These are phyloP conservation scores for Argyrosomus japonicus DNA, from an alignment of 2,113 vertebrate species.

Conservation along the genomic window DNA sequence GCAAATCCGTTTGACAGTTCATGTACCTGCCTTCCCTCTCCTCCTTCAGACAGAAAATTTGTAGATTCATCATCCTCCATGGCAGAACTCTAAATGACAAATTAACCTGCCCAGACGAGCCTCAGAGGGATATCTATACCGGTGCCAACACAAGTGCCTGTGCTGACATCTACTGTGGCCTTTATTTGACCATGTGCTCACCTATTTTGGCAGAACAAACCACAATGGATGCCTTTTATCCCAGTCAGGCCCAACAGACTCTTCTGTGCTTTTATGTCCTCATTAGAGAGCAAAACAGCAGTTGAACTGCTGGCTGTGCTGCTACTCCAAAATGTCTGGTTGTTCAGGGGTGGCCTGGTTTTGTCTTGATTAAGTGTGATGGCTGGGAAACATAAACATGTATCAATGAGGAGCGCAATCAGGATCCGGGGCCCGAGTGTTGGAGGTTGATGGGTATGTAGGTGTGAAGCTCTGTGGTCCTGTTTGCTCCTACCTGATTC, in stretches of 20 bases:
- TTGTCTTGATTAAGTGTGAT: constrained; percentile 74
- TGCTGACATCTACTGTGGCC: constrained; percentile 17
- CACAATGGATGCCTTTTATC: constrained; percentile 50
- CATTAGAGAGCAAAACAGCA: constrained; percentile 73
- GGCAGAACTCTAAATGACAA: neutral
- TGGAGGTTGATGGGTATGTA: neutral
- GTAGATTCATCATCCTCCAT: neutral
- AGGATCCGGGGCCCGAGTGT: constrained; percentile 27
- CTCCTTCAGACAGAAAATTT: neutral
- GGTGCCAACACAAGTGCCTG: neutral
- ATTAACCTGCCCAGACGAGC: neutral
- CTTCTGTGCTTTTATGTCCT: constrained; percentile 71
- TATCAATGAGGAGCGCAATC: constrained; percentile 60
- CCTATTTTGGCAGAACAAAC: constrained; percentile 37
- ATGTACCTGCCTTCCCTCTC: neutral
- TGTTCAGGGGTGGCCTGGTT: constrained; percentile 71
- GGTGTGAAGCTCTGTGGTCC: constrained; percentile 20
- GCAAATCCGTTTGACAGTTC: neutral
- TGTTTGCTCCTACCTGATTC: constrained; percentile 46
- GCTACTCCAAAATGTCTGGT: constrained; percentile 63
- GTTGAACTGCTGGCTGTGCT: constrained; percentile 54
- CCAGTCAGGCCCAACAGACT: constrained; percentile 46
- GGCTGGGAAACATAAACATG: constrained; percentile 63
- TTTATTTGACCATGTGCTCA: constrained; percentile 45
- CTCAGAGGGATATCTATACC: neutral